Base-by-base conservation (phyloP, 2,113 vertebrate genomes). In the Illadopsis cleaveri region DNA sequence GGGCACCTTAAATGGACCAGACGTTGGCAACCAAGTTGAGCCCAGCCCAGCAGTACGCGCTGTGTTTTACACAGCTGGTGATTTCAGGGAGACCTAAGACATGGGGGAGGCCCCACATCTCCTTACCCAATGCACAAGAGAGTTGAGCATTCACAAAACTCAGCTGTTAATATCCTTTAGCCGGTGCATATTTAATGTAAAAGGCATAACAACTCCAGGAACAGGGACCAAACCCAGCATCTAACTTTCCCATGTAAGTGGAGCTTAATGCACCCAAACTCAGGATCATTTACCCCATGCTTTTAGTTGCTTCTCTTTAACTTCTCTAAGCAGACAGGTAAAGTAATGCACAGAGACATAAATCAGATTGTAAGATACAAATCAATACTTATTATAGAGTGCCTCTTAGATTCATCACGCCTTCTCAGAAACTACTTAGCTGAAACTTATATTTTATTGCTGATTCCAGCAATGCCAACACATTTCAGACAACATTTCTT, bases 381-480 rank as follows among this genome's bases (percentile, higher is more conserved):
- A 97, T 97, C 96, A 89, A 96, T 96, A 96, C 64, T 88, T 93
- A 94, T 92, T 96, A 94, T 48, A 77, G 93, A 90, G 79, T 58
- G 40, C 48, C 69, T 57, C 90, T 93, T 83, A 71, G 60, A 89
- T 94, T 95, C 90, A 95, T 93, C 85, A 88, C 18, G n/a, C 77
- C 73, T 94, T 89, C 93, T 97, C 93, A 96, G 92, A 96, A 96
- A 86, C 82, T 93, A 83, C 93, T 80, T 96, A 68, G 88, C 76
- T 95, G 71, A 92, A 96, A 90, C 69, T 93, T 95, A 3, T 58
- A 57, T 81, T 95, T 93, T 93, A 86, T 81, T 97, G 82, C 75
- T 81, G 85, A 95, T 94, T 71, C 60, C 79, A 95, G 90, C 60
- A 96, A 92, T 81, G 79, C 44, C 82, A 90, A 96, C 72, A 81